Evolutionary conservation across 2,888 invertebrate species (phyloP).

Genomic region (Drosophila mimetica): DNA sequence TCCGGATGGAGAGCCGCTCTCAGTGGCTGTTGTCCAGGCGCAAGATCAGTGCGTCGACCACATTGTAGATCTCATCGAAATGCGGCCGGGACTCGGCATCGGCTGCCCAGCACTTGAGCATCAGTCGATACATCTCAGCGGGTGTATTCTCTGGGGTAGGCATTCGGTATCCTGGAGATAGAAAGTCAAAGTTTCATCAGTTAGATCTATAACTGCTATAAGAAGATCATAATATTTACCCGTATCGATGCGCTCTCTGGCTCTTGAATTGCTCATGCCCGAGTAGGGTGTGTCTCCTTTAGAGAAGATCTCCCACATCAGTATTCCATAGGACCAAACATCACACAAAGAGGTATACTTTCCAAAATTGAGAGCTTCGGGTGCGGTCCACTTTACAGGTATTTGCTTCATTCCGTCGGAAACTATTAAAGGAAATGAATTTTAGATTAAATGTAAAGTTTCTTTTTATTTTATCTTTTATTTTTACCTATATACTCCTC

Average conservation of each 20-base stretch:
- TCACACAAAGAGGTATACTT: slow-evolving; percentile 98
- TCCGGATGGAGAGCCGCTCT: slow-evolving; percentile 25
- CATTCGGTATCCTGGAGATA: slow-evolving; percentile 92
- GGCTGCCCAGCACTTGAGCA: slow-evolving; percentile 97
- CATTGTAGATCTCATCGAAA: slow-evolving; percentile 93
- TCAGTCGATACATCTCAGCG: slow-evolving; percentile 94
- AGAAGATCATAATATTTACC: slow-evolving; percentile 88
- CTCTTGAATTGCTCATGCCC: slow-evolving; percentile 96
- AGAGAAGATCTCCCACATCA: slow-evolving; percentile 98
- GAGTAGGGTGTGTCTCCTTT: slow-evolving; percentile 96
- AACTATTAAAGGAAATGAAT: slow-evolving; percentile 86
- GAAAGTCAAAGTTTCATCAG: no score
- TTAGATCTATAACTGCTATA: no score
- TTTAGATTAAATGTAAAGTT: neutral
- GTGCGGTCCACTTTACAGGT: slow-evolving; percentile 99
- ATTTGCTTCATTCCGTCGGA: slow-evolving; percentile 99
- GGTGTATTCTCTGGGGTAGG: slow-evolving; percentile 95
- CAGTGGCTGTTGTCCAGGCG: slow-evolving; percentile 82
- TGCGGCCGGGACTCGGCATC: slow-evolving; percentile 96
- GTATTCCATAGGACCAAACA: slow-evolving; percentile 98
- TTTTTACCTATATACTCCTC: slow-evolving; percentile 96
- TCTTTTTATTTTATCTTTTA: no score
- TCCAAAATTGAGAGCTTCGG: slow-evolving; percentile 98
- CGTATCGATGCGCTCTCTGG: slow-evolving; percentile 96
- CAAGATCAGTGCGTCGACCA: slow-evolving; percentile 88